phyloP scores from a whole-genome alignment of 2,113 vertebrate species.

The Ailurus styani region DNA sequence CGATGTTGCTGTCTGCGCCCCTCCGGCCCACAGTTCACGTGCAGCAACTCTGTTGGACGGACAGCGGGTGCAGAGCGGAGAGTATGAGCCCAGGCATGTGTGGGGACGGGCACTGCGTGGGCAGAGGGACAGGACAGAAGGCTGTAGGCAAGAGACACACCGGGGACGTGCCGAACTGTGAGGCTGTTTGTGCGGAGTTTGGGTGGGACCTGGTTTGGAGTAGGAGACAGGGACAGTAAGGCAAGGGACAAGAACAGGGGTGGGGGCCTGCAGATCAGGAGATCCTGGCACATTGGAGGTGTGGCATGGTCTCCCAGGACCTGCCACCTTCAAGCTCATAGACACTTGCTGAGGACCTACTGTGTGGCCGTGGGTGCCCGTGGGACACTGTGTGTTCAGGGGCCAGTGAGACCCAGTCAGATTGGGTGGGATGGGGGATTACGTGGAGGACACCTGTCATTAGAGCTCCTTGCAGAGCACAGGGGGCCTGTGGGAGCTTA shows the following conservation, averaged over 20 bases:
- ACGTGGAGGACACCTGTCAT: background rate
- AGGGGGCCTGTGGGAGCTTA: background rate
- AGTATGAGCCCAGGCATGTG: accelerated
- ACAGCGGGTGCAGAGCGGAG: background rate
- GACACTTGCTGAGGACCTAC: background rate
- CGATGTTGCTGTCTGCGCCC: background rate
- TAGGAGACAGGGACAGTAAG: too few species aligned
- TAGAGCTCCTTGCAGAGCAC: accelerated
- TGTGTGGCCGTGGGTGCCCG: accelerated
- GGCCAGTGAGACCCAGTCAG: background rate
- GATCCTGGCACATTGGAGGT: accelerated
- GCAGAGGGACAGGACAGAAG: background rate
- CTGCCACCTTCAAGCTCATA: background rate
- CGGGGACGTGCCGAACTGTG: too few species aligned
- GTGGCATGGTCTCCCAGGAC: background rate
- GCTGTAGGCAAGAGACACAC: background rate
- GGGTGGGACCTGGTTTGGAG: background rate
- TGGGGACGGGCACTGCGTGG: background rate
- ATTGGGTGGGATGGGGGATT: too few species aligned
- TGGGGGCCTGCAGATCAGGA: too few species aligned
- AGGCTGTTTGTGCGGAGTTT: background rate
- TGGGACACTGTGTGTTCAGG: background rate
- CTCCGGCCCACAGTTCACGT: background rate
- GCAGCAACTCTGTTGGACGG: background rate
- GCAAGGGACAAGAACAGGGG: background rate